Percentiles rank a stretch among this genome's conserved stretches.
phyloP scores from a whole-genome alignment of 2,797 vertebrate species.

The Aplochiton taeniatus region DNA sequence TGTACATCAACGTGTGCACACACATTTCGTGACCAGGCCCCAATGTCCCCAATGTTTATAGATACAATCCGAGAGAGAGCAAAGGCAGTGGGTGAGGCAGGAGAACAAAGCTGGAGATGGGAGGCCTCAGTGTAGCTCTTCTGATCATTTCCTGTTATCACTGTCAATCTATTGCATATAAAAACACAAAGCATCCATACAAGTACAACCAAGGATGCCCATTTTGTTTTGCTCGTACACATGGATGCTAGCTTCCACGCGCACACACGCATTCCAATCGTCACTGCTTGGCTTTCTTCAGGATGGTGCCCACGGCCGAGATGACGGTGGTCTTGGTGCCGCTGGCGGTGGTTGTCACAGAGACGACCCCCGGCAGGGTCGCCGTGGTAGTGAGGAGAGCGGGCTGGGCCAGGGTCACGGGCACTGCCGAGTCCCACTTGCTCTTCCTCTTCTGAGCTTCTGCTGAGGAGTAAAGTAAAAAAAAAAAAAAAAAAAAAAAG shows the following conservation, averaged over 20 bases:
- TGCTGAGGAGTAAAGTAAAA: conserved; percentile 49
- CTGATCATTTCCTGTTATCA: too few relatives aligned
- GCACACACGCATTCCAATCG: not conserved
- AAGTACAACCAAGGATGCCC: not conserved
- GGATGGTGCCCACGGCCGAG: conserved; percentile 95
- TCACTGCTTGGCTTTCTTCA: conserved; percentile 96
- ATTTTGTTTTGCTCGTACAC: not conserved
- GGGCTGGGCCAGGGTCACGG: conserved; percentile 91
- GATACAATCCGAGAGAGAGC: conserved; percentile 43
- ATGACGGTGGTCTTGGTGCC: conserved; percentile 98
- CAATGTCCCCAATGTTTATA: conserved; percentile 17
- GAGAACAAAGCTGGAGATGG: not conserved
- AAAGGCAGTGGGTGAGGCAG: conserved; percentile 35
- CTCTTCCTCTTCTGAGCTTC: conserved; percentile 98
- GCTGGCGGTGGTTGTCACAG: conserved; percentile 94
- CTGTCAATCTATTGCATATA: not conserved
- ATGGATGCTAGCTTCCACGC: not conserved
- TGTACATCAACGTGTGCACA: not conserved
- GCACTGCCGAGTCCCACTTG: conserved; percentile 98
- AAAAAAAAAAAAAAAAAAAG: not conserved
- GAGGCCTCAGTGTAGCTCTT: not conserved
- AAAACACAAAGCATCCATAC: not conserved
- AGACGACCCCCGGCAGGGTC: conserved; percentile 90
- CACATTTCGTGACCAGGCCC: not conserved
- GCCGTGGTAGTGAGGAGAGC: conserved; percentile 91